Conservation (phyloP, 1,140 invertebrate species). For the Idris sp. region DNA sequence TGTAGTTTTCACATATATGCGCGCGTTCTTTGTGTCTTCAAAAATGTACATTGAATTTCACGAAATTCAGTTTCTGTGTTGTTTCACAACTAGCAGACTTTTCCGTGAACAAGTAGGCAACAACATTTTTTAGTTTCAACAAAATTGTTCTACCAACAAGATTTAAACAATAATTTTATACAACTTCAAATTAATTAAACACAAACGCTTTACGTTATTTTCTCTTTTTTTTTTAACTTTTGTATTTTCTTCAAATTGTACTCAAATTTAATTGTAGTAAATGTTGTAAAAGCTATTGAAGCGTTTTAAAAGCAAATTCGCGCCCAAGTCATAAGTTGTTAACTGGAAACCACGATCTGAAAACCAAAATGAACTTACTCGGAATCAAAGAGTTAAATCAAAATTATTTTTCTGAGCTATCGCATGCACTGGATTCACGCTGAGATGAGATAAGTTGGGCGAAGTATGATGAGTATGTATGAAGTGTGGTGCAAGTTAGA, state of each 20-base stretch:
- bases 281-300: no score
- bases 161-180: no score
- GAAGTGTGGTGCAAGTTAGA: constrained; percentile 54
- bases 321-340: no score
- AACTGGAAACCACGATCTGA: no score
- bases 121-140: no score
- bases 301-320: background rate
- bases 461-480: constrained; percentile 59
- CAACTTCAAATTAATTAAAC: no score
- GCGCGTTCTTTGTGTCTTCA: constrained; percentile 30
- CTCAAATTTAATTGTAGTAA: no score
- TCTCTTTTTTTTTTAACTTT: no score
- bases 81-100: constrained; percentile 13
- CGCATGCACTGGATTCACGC: background rate
- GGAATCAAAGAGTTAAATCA: constrained; percentile 35
- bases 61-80: constrained; percentile 17
- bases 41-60: constrained; percentile 30
- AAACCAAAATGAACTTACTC: constrained; percentile 3
- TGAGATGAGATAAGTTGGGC: constrained; percentile 48
- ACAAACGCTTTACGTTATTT: no score
- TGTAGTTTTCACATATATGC: no score
- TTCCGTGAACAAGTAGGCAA: background rate
- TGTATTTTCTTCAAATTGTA: no score
- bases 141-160: no score
- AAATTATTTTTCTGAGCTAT: constrained; percentile 41